phyloP scores from a whole-genome alignment of 2,888 invertebrate species.

The Eupithecia inturbata region DNA sequence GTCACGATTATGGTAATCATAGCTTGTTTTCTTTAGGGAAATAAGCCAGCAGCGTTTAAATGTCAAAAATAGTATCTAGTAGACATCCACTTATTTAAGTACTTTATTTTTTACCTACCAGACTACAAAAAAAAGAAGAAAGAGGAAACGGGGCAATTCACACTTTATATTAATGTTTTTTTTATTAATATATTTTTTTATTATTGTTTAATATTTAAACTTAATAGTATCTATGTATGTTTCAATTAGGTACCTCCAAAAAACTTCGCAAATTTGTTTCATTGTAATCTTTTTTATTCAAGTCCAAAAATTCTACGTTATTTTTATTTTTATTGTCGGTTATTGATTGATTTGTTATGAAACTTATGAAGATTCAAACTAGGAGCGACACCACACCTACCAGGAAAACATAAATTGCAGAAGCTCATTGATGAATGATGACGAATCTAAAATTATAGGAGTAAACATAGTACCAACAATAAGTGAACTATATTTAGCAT shows the following conservation, averaged over 20 bases:
- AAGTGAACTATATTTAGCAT: conserved; percentile 51
- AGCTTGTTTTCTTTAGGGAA: not conserved
- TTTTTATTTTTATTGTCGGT: not conserved
- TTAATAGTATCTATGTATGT: too few species aligned
- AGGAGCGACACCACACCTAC: conserved; percentile 10
- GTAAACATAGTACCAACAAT: conserved; percentile 1
- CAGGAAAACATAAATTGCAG: conserved; percentile 13
- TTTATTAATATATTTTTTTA: not conserved
- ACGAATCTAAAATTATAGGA: conserved; percentile 8
- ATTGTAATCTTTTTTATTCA: not conserved
- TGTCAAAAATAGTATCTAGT: not conserved
- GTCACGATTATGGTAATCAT: conserved; percentile 12
- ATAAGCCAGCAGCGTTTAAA: too few species aligned
- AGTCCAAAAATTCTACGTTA: not conserved
- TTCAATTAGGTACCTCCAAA: not conserved
- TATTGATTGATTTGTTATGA: not conserved
- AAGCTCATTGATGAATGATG: conserved; percentile 12
- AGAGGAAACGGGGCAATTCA: not conserved
- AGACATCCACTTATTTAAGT: not conserved
- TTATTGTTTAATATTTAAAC: too few species aligned
- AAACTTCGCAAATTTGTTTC: not conserved
- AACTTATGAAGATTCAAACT: not conserved
- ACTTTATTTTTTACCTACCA: not conserved
- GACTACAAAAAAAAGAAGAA: not conserved
- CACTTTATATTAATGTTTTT: not conserved